Conservation (phyloP, 1,140 invertebrate species). For the Condylostylus longicornis region DNA sequence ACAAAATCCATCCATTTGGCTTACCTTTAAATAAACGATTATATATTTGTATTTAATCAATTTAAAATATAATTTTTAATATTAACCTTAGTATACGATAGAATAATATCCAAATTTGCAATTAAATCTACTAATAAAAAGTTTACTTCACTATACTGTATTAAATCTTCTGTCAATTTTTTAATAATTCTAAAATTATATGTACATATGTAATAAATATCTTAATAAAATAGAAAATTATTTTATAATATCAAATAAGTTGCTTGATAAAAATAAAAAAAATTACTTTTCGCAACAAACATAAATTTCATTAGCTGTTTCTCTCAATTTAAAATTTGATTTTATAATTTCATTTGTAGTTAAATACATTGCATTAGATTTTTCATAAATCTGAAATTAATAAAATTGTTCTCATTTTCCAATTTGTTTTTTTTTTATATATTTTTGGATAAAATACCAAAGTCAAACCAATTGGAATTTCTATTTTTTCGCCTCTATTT, state of each 20-base stretch:
- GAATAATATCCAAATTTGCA: slow-evolving; percentile 61
- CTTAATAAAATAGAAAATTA: too few relatives aligned
- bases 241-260: too few relatives aligned
- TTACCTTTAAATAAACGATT: slow-evolving; percentile 25
- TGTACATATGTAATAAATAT: too few relatives aligned
- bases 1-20: slow-evolving; percentile 41
- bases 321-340: neutral
- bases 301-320: neutral
- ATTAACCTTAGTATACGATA: slow-evolving; percentile 56
- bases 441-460: too few relatives aligned
- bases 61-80: slow-evolving; percentile 1
- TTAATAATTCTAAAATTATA: slow-evolving; percentile 41
- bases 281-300: neutral
- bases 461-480: neutral
- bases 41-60: neutral
- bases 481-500: neutral
- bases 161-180: slow-evolving; percentile 42
- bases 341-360: neutral
- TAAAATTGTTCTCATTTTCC: too few relatives aligned
- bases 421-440: too few relatives aligned
- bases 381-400: slow-evolving; percentile 1
- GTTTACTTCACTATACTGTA: slow-evolving; percentile 53
- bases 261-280: too few relatives aligned
- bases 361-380: slow-evolving; percentile 1
- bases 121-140: slow-evolving; percentile 68